Evolutionary conservation across 2,888 invertebrate genomes (phyloP).

Genomic region (Pycnomerus fuliginosus): DNA sequence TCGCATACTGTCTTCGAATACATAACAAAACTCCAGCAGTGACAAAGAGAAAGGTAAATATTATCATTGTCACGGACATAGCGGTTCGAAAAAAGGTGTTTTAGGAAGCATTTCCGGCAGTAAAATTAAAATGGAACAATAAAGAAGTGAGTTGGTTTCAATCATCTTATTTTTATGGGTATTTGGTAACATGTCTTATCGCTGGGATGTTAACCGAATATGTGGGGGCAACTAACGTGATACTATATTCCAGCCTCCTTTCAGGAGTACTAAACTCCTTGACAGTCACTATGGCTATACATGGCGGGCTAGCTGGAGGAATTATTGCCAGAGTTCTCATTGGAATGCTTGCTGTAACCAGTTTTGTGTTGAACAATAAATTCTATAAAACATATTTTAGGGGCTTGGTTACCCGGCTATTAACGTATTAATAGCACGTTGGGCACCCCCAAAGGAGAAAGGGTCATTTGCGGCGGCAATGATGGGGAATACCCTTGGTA

Average conservation of each 20-base stretch:
- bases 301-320: neutral
- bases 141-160: slow-evolving; percentile 3
- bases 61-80: neutral
- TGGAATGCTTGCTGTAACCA: slow-evolving; percentile 3
- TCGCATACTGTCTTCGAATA: slow-evolving; percentile 27
- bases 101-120: neutral
- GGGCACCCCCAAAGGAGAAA: slow-evolving; percentile 75
- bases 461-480: slow-evolving; percentile 71
- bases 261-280: neutral
- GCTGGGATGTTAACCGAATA: neutral
- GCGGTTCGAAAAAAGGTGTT: neutral
- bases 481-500: slow-evolving; percentile 73
- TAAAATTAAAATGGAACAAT: slow-evolving; percentile 22
- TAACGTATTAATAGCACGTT: slow-evolving; percentile 67
- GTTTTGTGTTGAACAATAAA: slow-evolving; percentile 1
- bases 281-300: neutral
- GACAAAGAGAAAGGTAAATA: neutral
- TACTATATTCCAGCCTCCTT: neutral
- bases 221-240: neutral
- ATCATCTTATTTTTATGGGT: neutral
- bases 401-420: slow-evolving; percentile 65
- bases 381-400: slow-evolving; percentile 42
- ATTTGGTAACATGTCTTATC: neutral
- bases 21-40: slow-evolving; percentile 5
- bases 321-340: slow-evolving; percentile 2